Base-by-base conservation (phyloP, 1,140 invertebrate genomes). In the Asbolus verrucosus region DNA sequence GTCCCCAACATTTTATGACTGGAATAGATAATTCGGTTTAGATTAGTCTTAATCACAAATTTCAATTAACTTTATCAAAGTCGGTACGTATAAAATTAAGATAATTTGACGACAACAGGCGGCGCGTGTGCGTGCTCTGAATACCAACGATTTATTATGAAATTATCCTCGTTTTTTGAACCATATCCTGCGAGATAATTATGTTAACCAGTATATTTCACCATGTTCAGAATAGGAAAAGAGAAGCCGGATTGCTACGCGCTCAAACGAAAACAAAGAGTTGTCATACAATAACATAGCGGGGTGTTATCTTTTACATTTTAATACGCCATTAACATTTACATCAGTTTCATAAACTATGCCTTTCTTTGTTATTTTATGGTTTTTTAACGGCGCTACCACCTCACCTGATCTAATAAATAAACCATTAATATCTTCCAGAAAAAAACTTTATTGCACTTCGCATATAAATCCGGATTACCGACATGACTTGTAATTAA, bases 401-500 rank as follows among this genome's bases (percentile, higher is more conserved):
- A 36, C 33, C 33, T 36, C 46, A 54, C 46, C 46, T 27, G 46
- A 54, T 54, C 15, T 21, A 14, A 21, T 50, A 50, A 50, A 50
- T 50, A 50, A 50, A 50, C 16, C n/a, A n/a, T n/a, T n/a, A n/a
- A n/a, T n/a, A n/a, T n/a, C n/a, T n/a, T n/a, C n/a, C 15, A 46
- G 27, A 54, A 24, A 19, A 11, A 6, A 11, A 9, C 27, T 54
- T 54, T 54, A 54, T 54, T 54, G 6, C 9, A 21, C n/a, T n/a
- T 8, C 19, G 19, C 21, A n/a, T 54, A 54, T 54, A 54, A 54
- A 54, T 54, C 46, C 46, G 46, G 46, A 54, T 54, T 54, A 54
- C 46, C n/a, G 46, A 54, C 46, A 54, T 54, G 46, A 54, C 46
- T 54, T 9, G 46, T 54, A 54, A 54, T 54, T 54, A 54, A 54